Conservation (phyloP, 1,140 invertebrate genomes). For the Sycobia sp. region DNA sequence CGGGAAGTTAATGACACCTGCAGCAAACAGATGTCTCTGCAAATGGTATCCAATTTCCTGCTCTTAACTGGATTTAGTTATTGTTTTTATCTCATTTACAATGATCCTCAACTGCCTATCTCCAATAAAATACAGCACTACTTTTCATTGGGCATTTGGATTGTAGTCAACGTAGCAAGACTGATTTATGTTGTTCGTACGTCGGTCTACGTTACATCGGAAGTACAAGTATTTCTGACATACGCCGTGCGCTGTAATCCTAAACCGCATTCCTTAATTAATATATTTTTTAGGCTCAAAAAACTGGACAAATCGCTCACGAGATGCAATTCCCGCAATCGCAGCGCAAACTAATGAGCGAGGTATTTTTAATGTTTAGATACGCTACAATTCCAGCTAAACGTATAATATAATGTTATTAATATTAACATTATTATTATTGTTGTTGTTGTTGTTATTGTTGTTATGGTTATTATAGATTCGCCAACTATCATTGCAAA, state of each 20-base stretch:
- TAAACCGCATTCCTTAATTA: background rate
- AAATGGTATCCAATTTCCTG: constrained; percentile 36
- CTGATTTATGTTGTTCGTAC: constrained; percentile 17
- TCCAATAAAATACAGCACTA: background rate
- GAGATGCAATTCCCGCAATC: constrained; percentile 15
- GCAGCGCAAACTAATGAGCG: constrained; percentile 11
- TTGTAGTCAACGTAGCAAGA: background rate
- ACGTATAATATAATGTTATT: too few relatives aligned
- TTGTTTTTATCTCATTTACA: constrained; percentile 16
- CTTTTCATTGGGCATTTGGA: constrained; percentile 8
- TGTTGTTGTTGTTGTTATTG: too few relatives aligned
- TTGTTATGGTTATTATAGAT: constrained; percentile 46
- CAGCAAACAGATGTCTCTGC: constrained; percentile 40
- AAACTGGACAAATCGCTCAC: constrained; percentile 25
- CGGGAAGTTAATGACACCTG: constrained; percentile 36
- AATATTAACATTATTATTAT: too few relatives aligned
- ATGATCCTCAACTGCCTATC: background rate
- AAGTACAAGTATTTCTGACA: background rate
- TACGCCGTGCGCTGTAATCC: too few relatives aligned
- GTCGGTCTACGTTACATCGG: constrained; percentile 9
- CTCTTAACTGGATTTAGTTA: constrained; percentile 39
- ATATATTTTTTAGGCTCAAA: constrained; percentile 22
- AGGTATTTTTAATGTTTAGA: too few relatives aligned
- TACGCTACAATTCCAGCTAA: too few relatives aligned
- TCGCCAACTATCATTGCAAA: constrained; percentile 43